Percentiles rank a stretch among this genome's conserved stretches.
Conservation (phyloP, 2,797 vertebrate species). For the Erethizon dorsatum region DNA sequence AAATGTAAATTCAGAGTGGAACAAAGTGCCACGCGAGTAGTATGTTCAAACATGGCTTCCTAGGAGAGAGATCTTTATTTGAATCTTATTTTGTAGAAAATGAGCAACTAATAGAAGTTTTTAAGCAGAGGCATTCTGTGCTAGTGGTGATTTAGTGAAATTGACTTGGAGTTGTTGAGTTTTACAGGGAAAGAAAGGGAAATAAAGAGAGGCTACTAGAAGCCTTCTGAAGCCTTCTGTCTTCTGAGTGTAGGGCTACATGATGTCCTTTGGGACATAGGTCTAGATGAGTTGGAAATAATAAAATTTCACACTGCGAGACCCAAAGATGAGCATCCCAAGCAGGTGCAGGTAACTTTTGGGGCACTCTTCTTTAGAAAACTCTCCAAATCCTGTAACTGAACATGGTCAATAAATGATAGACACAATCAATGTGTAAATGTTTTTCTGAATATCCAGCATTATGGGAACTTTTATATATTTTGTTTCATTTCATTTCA, state of each 20-base stretch:
- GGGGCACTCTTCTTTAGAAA: not conserved
- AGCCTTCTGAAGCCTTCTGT: not conserved
- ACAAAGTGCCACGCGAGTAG: not conserved
- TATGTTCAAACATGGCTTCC: not conserved
- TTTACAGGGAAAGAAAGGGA: not conserved
- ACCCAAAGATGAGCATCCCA: not conserved
- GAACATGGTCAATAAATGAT: rapidly evolving
- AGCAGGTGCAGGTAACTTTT: not conserved
- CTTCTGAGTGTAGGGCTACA: not conserved
- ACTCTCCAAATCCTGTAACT: not conserved
- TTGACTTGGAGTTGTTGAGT: not conserved
- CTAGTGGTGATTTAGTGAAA: not conserved
- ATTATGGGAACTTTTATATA: not conserved
- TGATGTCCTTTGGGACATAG: not conserved
- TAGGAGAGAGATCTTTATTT: not conserved
- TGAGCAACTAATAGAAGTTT: not conserved
- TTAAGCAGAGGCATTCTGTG: not conserved
- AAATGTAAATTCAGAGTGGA: slow-evolving; percentile 6
- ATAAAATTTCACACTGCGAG: not conserved
- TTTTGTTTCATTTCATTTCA: slow-evolving; percentile 14
- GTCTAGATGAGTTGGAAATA: not conserved
- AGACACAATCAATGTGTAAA: not conserved
- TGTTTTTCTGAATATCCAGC: not conserved
- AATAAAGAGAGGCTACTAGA: not conserved
- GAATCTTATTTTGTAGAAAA: not conserved